Evolutionary conservation across 2,113 vertebrate genomes (phyloP), one percentile per base, ranked within the genome.

Genomic region (Beaufortia kweichowensis): DNA sequence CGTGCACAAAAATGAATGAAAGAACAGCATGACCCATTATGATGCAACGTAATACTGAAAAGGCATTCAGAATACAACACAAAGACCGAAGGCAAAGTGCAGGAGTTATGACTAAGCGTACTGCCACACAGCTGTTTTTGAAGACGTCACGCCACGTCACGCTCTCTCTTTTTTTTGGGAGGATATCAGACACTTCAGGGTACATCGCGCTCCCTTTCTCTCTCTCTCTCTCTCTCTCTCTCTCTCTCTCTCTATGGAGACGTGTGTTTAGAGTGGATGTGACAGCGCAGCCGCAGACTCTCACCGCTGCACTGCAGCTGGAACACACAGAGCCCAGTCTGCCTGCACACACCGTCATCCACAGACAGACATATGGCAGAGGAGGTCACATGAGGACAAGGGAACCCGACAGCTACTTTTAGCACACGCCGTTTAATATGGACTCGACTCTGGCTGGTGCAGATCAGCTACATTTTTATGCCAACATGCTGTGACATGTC

Each of bases 381-480:
- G 56, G 82, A 84, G 89, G 87, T 90, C 89, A 89, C 31, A 56
- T 77, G 66, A 84, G 86, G 88, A 91, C 85, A 88, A 55, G 26
- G 56, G 76, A 88, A 78, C 78, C 33, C 55, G 75, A 69, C 81
- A 41, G 33, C 39, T 71, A 78, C 79, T 69, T 74, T 68, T 24
- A 80, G 39, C 33, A 50, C 5, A 10, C 12, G 17, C 28, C 12
- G 2, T 19, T 55, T 9, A 56, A 56, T 14, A 70, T n/a, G 3
- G 29, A 31, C 65, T 15, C 15, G 3, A 46, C 43, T 15, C 43
- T 11, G 14, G 43, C 14, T 14, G 14, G 15, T 17, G 15, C 4
- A 46, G 15, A 46, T 46, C 14, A 46, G 15, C 43, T 17, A 53
- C 48, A n/a, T 21, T 53, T 53, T 7, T 3, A 19, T 48, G 4